A percentile compares a stretch with the other conserved stretches of the same genome.
Conservation (phyloP, 30 jellyfish, hydroid and myxozoan genomes). For the Aurelia sp. region DNA sequence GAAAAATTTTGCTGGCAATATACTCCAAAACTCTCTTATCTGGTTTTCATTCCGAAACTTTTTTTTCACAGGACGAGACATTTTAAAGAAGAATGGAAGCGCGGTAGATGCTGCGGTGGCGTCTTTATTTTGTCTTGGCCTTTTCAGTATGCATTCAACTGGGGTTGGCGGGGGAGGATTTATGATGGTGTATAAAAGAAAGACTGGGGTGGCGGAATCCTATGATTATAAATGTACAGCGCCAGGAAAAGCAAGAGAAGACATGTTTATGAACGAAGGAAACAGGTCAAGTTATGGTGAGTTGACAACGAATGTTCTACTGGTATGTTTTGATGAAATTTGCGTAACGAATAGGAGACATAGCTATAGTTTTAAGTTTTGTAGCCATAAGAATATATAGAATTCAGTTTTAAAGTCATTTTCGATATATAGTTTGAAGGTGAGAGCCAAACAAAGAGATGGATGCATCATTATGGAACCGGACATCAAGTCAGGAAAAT, state of each 20-base stretch:
- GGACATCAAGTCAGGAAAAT: no score
- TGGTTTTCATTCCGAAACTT: background rate
- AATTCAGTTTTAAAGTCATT: no score
- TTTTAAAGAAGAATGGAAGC: slow-evolving; percentile 86
- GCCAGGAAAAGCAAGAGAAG: slow-evolving; percentile 98
- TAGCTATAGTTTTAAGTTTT: no score
- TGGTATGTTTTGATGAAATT: no score
- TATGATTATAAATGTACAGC: slow-evolving; percentile 92
- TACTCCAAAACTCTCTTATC: no score
- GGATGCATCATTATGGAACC: no score
- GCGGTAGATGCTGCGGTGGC: slow-evolving; percentile 99
- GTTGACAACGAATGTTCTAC: background rate
- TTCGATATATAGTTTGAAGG: no score
- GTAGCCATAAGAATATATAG: no score
- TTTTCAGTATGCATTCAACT: slow-evolving; percentile 98
- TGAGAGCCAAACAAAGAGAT: no score
- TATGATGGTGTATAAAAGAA: slow-evolving; percentile 90
- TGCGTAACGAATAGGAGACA: no score
- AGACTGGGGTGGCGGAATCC: slow-evolving; percentile 76
- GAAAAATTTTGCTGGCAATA: no score
- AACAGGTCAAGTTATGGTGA: slow-evolving; percentile 87
- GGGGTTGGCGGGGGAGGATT: slow-evolving; percentile 99
- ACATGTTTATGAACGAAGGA: slow-evolving; percentile 89
- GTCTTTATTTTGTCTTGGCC: slow-evolving; percentile 88
- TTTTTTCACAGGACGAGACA: slow-evolving; percentile 80